Evolutionary conservation across 2,888 invertebrate genomes (phyloP), one percentile per base, ranked within the genome.

Genomic region (Pachymerium ferrugineum): DNA sequence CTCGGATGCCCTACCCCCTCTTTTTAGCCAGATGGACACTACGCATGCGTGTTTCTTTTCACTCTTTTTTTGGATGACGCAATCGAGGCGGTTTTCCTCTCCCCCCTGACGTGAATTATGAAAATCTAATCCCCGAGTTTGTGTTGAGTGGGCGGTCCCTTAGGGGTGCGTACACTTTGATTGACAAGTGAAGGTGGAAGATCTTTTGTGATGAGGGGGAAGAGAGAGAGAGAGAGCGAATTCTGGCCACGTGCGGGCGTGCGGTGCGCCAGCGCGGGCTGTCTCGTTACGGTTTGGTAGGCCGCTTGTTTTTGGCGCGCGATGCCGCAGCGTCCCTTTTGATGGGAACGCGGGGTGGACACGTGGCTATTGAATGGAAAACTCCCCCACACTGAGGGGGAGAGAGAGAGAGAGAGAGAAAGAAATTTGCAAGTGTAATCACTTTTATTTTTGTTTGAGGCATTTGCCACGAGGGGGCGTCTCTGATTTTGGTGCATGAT

Each of bases 141-240:
- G 68, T 68, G 68, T 29, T 68, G 68, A 68, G 31, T 29, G 31
- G 31, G 31, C 30, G 68, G 68, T 68, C 68, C 68, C 29, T 28
- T 35, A 12, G 29, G 29, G 29, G 68, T 6, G n/a, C 29, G n/a
- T 10, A 25, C 28, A 12, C 35, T 12, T 12, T 68, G 68, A 68
- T 68, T 68, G 68, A 68, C 68, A 68, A 28, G 6, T 8, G 3
- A 14, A 14, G 14, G 6, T 19, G 19, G 47, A 19, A 22, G 19
- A 8, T 3, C 47, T 12, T 33, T 33, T 33, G 33, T 33, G 12
- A 8, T 8, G 33, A 5, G 6, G 6, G 19, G 47, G 47, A 19
- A 16, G 47, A 38, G 12, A 3, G 3, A 22, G 19, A 19, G 47
- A 22, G 1, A 22, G 47, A 22, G 47, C 22, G 42, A 6, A 47